These are phyloP conservation scores for human (Homo sapiens) DNA, from an alignment of 2,113 vertebrate species.

Conservation along the genomic window DNA sequence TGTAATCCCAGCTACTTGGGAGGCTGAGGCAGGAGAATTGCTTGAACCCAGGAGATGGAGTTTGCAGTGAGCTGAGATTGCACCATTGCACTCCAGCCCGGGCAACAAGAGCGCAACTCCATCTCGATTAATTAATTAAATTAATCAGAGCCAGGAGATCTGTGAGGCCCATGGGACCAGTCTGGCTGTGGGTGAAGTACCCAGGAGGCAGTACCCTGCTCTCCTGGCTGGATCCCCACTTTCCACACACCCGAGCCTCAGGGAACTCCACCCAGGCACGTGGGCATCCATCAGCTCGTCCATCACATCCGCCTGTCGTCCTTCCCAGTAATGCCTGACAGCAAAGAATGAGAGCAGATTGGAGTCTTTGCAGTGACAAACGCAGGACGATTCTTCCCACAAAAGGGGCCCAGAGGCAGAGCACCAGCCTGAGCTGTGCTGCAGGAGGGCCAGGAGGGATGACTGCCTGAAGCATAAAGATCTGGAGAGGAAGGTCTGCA, in stretches of 20 bases:
- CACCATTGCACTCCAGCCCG: no score
- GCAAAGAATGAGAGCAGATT: background rate
- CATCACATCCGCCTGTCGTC: background rate
- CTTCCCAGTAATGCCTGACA: background rate
- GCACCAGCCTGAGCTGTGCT: background rate
- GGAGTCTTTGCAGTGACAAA: background rate
- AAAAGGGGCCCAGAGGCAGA: background rate
- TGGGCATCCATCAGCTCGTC: background rate
- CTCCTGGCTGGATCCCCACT: rapidly evolving
- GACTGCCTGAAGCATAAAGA: background rate
- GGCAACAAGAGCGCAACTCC: no score
- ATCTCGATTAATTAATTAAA: no score
- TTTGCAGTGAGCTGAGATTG: no score
- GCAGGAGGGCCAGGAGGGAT: background rate
- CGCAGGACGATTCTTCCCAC: background rate
- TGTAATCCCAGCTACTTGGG: no score
- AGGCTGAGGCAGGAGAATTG: no score
- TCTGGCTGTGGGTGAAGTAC: rapidly evolving
- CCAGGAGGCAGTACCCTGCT: background rate
- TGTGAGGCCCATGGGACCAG: rapidly evolving
- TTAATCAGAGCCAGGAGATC: background rate
- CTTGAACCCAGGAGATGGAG: no score
- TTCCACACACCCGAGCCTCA: rapidly evolving
- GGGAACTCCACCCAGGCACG: background rate
- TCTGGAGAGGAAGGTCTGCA: background rate